Base-by-base conservation (phyloP, 1,140 invertebrate species). In the Anoplophora glabripennis region DNA sequence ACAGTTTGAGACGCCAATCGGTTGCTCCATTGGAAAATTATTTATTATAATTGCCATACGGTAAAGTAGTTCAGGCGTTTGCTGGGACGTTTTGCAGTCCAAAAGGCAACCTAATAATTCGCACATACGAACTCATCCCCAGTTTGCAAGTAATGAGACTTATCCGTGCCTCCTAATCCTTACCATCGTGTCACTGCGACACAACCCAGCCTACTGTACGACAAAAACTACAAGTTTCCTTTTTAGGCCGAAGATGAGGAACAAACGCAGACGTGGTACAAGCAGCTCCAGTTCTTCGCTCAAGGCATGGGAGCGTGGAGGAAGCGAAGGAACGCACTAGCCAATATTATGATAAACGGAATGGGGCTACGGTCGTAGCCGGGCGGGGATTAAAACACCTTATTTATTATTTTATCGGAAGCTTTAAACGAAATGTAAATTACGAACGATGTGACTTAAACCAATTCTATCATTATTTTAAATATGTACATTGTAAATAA, bases 271-370 rank as follows among this genome's bases (percentile, higher is more conserved):
- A 83, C 87, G 17, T 98, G 94, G 94, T 90, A 93, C 76, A 84
- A 88, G 18, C 89, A 93, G 63, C 77, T 98, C 11, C 92, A 95
- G 74, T 89, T 89, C 70, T 91, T 95, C 72, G 89, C 91, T 9
- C 90, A 93, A 74, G 90, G 92, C 40, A 86, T 96, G 44, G 94
- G 94, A 36, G 84, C 88, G 10, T 98, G 94, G 94, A 83, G 94
- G 57, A 89, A 89, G 76, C 79, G 94, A 68, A 81, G 94, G 14
- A 94, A 94, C 69, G 94, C 93, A 1, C 78, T 98, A 58, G 92
- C 93, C 34, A 96, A 97, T 76, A 96, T 97, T 60, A 96, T 96
- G 93, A 94, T 94, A 68, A 94, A 93, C 73, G 89, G 90, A 21
- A 90, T 90, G 86, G 79, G 75, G 38, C 64, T 76, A 21, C 59